A percentile compares a stretch with the other conserved stretches of the same genome.
Evolutionary conservation across 2,113 vertebrate species (phyloP).

Genomic region (Phyllopteryx taeniolatus): DNA sequence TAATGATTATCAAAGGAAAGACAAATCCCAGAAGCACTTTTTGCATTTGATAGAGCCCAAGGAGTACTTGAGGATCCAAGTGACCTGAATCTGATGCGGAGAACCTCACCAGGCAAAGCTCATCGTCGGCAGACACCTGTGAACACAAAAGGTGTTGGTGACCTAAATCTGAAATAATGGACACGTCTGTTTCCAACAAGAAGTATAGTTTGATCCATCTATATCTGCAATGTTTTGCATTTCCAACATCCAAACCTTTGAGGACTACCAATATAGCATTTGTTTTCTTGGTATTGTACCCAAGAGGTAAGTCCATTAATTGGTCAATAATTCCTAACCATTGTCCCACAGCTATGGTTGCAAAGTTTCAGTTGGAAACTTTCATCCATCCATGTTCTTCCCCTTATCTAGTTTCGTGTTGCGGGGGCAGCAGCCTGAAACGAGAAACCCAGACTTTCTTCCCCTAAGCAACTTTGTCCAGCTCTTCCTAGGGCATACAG

Average conservation of each 20-base stretch:
- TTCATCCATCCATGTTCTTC: too few relatives aligned
- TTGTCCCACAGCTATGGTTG: too few relatives aligned
- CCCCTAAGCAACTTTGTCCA: too few relatives aligned
- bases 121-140: slow-evolving; percentile 72
- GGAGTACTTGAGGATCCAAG: slow-evolving; percentile 75
- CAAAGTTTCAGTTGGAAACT: too few relatives aligned
- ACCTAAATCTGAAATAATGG: background rate
- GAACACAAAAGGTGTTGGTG: slow-evolving; percentile 14
- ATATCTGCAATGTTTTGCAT: background rate
- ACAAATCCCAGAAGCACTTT: slow-evolving; percentile 78
- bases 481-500: too few relatives aligned
- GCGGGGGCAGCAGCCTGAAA: too few relatives aligned
- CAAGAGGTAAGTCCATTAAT: too few relatives aligned
- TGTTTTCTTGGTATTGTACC: too few relatives aligned
- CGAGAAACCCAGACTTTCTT: too few relatives aligned
- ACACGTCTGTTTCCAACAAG: background rate
- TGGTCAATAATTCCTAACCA: too few relatives aligned
- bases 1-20: slow-evolving; percentile 73
- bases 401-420: too few relatives aligned
- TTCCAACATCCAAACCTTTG: background rate
- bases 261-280: background rate
- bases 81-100: slow-evolving; percentile 67
- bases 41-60: slow-evolving; percentile 79
- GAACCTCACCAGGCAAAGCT: slow-evolving; percentile 78
- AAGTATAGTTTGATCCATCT: background rate